These are phyloP conservation scores for Trachymyrmex cornetzi DNA, from an alignment of 1,140 invertebrate species.

Conservation along the genomic window DNA sequence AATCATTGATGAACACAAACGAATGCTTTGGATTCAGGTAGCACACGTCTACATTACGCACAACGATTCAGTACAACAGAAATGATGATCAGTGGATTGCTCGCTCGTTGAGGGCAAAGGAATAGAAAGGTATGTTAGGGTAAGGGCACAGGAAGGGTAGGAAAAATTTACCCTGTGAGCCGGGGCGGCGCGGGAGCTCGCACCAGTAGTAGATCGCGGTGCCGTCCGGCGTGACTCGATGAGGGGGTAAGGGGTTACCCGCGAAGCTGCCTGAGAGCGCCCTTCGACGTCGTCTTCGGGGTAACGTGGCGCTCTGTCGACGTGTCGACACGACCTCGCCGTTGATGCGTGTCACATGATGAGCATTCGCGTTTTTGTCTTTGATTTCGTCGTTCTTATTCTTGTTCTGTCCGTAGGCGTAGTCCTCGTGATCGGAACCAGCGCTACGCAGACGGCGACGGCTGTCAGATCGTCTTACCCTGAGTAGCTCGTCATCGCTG, in stretches of 20 bases:
- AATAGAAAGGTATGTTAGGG: background rate
- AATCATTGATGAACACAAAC: slow-evolving; percentile 59
- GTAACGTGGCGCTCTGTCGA: slow-evolving; percentile 84
- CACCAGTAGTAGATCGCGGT: slow-evolving; percentile 95
- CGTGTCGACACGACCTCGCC: slow-evolving; percentile 64
- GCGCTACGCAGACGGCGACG: slow-evolving; percentile 62
- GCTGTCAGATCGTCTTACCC: slow-evolving; percentile 52
- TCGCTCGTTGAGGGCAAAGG: background rate
- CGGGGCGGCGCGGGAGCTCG: slow-evolving; percentile 88
- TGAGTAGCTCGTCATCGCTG: slow-evolving; percentile 71
- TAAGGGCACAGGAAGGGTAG: slow-evolving; percentile 60
- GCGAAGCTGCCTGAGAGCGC: slow-evolving; percentile 81
- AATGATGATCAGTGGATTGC: slow-evolving; percentile 21
- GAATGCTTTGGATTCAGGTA: slow-evolving; percentile 8
- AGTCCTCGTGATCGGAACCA: slow-evolving; percentile 72
- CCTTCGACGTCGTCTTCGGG: slow-evolving; percentile 82
- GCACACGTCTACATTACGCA: slow-evolving; percentile 34
- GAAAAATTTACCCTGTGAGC: slow-evolving; percentile 85
- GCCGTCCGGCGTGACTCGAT: slow-evolving; percentile 92
- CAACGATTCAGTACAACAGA: slow-evolving; percentile 42
- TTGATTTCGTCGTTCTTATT: slow-evolving; percentile 74
- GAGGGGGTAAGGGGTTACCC: slow-evolving; percentile 88
- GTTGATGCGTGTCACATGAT: slow-evolving; percentile 68
- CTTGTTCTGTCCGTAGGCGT: slow-evolving; percentile 57
- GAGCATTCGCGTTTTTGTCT: slow-evolving; percentile 83